phyloP scores from a whole-genome alignment of 2,797 vertebrate species.

The Arrhamphus sclerolepis region DNA sequence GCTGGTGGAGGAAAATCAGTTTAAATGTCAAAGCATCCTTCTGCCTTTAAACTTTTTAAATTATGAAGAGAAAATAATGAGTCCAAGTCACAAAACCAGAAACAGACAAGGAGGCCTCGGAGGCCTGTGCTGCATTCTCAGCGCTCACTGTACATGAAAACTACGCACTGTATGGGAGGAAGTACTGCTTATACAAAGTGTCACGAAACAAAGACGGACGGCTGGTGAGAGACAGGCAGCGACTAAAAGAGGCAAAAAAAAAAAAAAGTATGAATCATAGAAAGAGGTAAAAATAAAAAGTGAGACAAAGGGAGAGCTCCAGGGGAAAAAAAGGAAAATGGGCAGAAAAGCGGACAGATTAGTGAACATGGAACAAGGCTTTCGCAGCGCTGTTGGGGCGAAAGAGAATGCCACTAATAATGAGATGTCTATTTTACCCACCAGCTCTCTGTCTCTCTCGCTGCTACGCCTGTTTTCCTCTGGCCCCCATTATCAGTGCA shows the following conservation, averaged over 20 bases:
- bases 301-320: constrained; percentile 40
- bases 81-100: background rate
- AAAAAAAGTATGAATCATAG: constrained; percentile 10
- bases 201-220: constrained; percentile 48
- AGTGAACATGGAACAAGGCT: constrained; percentile 68
- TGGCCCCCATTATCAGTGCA: constrained; percentile 97
- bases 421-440: constrained; percentile 90
- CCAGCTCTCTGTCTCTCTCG: constrained; percentile 81
- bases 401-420: constrained; percentile 85
- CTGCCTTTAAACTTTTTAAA: background rate
- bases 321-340: constrained; percentile 43
- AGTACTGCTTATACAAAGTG: constrained; percentile 45
- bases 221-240: constrained; percentile 23
- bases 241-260: background rate
- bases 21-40: constrained; percentile 10
- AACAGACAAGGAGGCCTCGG: background rate
- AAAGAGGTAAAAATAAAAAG: constrained; percentile 25
- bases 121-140: constrained; percentile 53
- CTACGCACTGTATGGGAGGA: constrained; percentile 33
- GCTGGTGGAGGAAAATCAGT: constrained; percentile 4
- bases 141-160: constrained; percentile 47
- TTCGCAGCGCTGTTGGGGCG: constrained; percentile 78
- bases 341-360: constrained; percentile 59
- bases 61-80: constrained; percentile 10
- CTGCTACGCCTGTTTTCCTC: constrained; percentile 91